Evolutionary conservation across 2,888 invertebrate genomes (phyloP).

Genomic region (Salticus scenicus): DNA sequence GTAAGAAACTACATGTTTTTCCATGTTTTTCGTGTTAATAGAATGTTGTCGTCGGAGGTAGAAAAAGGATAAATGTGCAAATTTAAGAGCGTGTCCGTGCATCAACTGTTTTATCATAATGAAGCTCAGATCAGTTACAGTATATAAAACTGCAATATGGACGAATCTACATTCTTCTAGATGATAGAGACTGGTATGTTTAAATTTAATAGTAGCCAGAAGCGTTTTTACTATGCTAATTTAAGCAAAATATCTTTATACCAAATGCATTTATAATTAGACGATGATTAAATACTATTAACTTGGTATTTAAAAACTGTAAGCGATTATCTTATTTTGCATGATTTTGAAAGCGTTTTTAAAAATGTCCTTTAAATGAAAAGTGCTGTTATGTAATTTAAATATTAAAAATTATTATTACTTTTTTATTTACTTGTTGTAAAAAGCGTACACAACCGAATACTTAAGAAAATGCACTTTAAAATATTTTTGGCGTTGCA

Average conservation of each 20-base stretch:
- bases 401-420: no score
- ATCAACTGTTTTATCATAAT: constrained; percentile 37
- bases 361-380: no score
- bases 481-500: no score
- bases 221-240: background rate
- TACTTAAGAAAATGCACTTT: no score
- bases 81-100: constrained; percentile 35
- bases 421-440: no score
- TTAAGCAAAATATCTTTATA: background rate
- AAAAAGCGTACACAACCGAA: no score
- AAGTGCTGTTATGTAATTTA: no score
- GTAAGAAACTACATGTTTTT: constrained; percentile 9
- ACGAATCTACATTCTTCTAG: constrained; percentile 42
- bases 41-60: constrained; percentile 30
- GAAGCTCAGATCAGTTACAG: constrained; percentile 58
- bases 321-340: background rate
- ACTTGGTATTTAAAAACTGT: background rate
- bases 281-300: background rate
- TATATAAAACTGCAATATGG: constrained; percentile 52
- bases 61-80: constrained; percentile 50
- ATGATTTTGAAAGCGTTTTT: background rate
- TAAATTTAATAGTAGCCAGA: constrained; percentile 25
- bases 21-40: background rate
- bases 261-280: background rate
- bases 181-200: constrained; percentile 21